Conservation (phyloP, 1,140 invertebrate species). For the Camponotus floridanus region DNA sequence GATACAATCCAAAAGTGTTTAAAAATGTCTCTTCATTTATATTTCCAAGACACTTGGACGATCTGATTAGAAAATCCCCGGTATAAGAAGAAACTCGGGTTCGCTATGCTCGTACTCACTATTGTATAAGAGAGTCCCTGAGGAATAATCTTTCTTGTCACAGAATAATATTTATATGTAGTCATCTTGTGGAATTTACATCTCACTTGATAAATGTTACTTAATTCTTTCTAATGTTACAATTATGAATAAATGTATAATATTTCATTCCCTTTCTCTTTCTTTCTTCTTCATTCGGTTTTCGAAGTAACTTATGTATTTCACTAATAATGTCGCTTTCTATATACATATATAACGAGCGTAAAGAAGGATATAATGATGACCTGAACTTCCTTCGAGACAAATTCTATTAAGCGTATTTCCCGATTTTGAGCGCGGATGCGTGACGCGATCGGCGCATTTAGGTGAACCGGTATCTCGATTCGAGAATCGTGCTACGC, state of each 20-base stretch:
- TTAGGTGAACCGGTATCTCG: constrained; percentile 67
- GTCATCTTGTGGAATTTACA: background rate
- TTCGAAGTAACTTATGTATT: background rate
- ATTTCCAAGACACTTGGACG: too few relatives aligned
- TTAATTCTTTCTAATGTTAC: background rate
- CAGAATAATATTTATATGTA: background rate
- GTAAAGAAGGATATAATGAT: background rate
- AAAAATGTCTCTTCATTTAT: too few relatives aligned
- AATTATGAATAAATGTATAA: background rate
- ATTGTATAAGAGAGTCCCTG: too few relatives aligned
- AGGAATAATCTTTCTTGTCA: too few relatives aligned
- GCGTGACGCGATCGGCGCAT: constrained; percentile 44
- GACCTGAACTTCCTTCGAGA: background rate
- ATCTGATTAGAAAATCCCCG: too few relatives aligned
- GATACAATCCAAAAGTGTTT: too few relatives aligned
- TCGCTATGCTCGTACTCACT: too few relatives aligned
- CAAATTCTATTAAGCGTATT: constrained; percentile 4
- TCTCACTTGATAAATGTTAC: background rate
- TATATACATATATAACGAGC: background rate
- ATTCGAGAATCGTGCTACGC: constrained; percentile 75
- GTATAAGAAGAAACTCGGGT: too few relatives aligned
- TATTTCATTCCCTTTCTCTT: background rate
- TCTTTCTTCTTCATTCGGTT: background rate
- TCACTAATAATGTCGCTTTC: background rate
- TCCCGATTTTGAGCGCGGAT: constrained; percentile 37